These are phyloP conservation scores for Microctenopoma steveboyesi DNA, from an alignment of 2,797 vertebrate species.

Conservation along the genomic window DNA sequence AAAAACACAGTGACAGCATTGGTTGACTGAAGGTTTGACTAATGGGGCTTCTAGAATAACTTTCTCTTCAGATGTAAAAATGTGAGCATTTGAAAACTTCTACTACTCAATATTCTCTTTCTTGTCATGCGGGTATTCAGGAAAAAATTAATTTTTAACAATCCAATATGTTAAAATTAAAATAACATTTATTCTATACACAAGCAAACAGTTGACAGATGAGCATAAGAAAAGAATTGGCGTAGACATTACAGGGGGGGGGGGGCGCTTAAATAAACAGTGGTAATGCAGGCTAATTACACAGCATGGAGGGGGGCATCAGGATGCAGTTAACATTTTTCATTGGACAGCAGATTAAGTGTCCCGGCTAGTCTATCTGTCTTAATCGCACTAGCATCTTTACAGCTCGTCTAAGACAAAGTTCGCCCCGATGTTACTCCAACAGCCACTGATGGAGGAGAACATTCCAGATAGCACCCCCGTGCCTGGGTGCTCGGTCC, in stretches of 20 bases:
- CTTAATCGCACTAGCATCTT: constrained; percentile 76
- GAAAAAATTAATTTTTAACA: too few species aligned
- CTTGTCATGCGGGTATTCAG: constrained; percentile 22
- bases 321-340: constrained; percentile 86
- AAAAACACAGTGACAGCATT: constrained; percentile 65
- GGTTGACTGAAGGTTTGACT: constrained; percentile 68
- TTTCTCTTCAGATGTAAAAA: constrained; percentile 54
- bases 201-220: constrained; percentile 16
- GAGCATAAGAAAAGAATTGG: constrained; percentile 35
- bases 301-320: constrained; percentile 63
- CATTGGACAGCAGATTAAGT: constrained; percentile 78
- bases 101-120: constrained; percentile 52
- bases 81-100: constrained; percentile 54
- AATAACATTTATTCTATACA: not conserved
- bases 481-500: constrained; percentile 33
- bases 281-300: constrained; percentile 75
- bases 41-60: constrained; percentile 68
- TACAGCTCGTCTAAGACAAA: constrained; percentile 58
- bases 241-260: constrained; percentile 34
- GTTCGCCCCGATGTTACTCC: constrained; percentile 62
- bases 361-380: constrained; percentile 74
- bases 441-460: constrained; percentile 65
- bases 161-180: not conserved
- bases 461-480: constrained; percentile 53
- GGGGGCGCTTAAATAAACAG: constrained; percentile 47